A percentile compares a stretch with the other conserved stretches of the same genome.
phyloP scores from a whole-genome alignment of 1,140 invertebrate genomes.

The Zaprionus inermis region DNA sequence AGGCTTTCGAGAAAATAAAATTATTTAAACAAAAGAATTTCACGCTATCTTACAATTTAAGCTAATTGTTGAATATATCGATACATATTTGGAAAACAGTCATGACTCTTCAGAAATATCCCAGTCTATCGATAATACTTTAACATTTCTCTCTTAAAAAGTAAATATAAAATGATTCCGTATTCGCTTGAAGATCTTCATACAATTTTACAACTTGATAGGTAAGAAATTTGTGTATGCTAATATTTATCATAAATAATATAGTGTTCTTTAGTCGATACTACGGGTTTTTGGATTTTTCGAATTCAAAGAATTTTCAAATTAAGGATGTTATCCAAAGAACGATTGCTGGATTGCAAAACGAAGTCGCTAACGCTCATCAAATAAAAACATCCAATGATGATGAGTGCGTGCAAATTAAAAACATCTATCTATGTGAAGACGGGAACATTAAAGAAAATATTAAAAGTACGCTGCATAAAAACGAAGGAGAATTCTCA shows the following conservation, averaged over 20 bases:
- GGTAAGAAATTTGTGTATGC: conserved; percentile 85
- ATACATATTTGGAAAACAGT: not conserved
- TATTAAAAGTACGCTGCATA: conserved; percentile 3
- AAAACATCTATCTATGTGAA: conserved; percentile 84
- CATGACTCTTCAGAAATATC: not conserved
- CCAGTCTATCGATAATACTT: not conserved
- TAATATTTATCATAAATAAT: not conserved
- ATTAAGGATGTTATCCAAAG: conserved; percentile 53
- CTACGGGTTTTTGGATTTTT: conserved; percentile 63
- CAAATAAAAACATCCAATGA: conserved; percentile 9
- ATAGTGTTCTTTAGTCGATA: conserved; percentile 56
- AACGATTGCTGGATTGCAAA: conserved; percentile 54
- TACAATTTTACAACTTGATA: conserved; percentile 89
- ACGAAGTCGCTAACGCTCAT: conserved; percentile 48
- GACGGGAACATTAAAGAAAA: conserved; percentile 41
- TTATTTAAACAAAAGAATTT: too few species aligned
- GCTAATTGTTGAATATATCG: not conserved
- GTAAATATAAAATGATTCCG: conserved; percentile 71
- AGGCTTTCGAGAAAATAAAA: too few species aligned
- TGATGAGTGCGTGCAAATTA: not conserved
- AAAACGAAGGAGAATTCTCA: conserved; percentile 34
- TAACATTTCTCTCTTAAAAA: not conserved
- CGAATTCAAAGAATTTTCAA: conserved; percentile 52
- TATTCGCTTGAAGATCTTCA: conserved; percentile 90
- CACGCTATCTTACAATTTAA: too few species aligned